A percentile compares a stretch with the other conserved stretches of the same genome.
These are phyloP conservation scores for Hirtodrosophila cameraria DNA, from an alignment of 2,888 invertebrate genomes.

Conservation along the genomic window DNA sequence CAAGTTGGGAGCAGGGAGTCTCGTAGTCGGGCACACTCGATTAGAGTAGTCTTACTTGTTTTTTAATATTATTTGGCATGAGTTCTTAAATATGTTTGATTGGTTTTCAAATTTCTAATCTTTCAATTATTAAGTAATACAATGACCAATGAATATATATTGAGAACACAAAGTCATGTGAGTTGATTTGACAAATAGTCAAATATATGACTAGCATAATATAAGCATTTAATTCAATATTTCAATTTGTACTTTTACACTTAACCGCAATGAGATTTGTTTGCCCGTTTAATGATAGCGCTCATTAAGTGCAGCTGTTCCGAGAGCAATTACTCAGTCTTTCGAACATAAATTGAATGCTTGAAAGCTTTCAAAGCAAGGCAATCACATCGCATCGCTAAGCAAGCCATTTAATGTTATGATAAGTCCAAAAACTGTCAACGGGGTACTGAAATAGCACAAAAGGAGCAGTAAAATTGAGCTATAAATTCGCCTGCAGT, in stretches of 20 bases:
- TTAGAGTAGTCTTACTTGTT: too few species aligned
- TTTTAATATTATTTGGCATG: too few species aligned
- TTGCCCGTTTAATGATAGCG: conserved; percentile 12
- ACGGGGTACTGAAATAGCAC: conserved; percentile 11
- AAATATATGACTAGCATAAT: too few species aligned
- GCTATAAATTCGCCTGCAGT: conserved; percentile 53
- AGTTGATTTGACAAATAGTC: too few species aligned
- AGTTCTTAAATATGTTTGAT: too few species aligned
- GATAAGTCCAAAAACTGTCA: conserved; percentile 48
- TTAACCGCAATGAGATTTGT: conserved; percentile 15
- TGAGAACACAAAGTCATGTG: too few species aligned
- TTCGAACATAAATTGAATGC: conserved; percentile 42
- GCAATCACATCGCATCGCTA: conserved; percentile 17
- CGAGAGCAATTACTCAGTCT: conserved; percentile 16
- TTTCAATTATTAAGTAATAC: too few species aligned
- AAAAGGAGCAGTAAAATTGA: conserved; percentile 36
- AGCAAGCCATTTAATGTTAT: conserved; percentile 35
- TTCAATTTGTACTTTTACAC: not conserved
- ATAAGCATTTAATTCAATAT: too few species aligned
- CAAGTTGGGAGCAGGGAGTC: too few species aligned
- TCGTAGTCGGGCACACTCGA: too few species aligned
- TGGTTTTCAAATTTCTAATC: too few species aligned
- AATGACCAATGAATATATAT: too few species aligned
- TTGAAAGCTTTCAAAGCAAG: not conserved
- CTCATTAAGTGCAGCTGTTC: conserved; percentile 54